Conservation (phyloP, 1,140 invertebrate genomes). For the Rhynchophorus ferrugineus region DNA sequence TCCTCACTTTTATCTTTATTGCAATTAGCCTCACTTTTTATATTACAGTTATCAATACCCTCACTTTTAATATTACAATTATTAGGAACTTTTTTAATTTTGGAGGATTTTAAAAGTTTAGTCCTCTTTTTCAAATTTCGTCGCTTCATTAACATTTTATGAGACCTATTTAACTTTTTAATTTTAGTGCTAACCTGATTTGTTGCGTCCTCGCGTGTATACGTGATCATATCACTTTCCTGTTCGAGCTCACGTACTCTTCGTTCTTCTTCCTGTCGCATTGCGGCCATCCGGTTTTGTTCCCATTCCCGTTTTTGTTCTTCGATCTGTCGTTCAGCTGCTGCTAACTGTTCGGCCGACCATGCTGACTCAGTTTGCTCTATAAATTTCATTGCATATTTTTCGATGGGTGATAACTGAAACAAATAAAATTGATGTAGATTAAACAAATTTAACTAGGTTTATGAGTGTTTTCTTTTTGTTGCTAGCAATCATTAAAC, state of each 20-base stretch:
- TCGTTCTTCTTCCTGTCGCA: constrained; percentile 67
- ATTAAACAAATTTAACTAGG: too few relatives aligned
- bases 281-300: constrained; percentile 65
- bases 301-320: constrained; percentile 93
- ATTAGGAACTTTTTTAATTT: constrained; percentile 2
- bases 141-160: constrained; percentile 11
- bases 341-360: constrained; percentile 74
- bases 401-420: constrained; percentile 84
- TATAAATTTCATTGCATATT: constrained; percentile 87
- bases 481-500: too few relatives aligned
- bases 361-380: constrained; percentile 81
- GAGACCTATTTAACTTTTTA: constrained; percentile 25
- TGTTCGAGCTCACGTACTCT: constrained; percentile 52
- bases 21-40: too few relatives aligned
- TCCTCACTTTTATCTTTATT: neutral
- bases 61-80: too few relatives aligned
- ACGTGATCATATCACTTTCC: constrained; percentile 59
- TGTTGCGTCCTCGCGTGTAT: constrained; percentile 61
- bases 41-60: too few relatives aligned
- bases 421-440: constrained; percentile 1
- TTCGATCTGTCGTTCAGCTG: constrained; percentile 85
- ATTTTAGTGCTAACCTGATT: constrained; percentile 66
- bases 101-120: constrained; percentile 8
- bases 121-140: constrained; percentile 2
- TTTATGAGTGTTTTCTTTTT: too few relatives aligned